Percentiles rank a stretch among this genome's conserved stretches.
Evolutionary conservation across 92 coral and sea anemone genomes (phyloP).

Genomic region (Actinostola sp.): DNA sequence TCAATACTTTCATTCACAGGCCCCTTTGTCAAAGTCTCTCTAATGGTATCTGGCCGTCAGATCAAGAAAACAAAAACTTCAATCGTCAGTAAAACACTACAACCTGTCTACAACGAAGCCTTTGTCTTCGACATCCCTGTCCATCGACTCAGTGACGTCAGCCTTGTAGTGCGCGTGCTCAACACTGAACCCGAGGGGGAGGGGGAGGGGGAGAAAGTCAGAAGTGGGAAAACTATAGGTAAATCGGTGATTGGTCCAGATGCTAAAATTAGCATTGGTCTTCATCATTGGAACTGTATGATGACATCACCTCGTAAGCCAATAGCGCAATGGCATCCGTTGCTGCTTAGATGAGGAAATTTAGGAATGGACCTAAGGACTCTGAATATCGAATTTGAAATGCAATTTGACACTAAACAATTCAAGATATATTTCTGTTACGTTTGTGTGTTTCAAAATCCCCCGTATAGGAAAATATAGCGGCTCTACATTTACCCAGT

Average conservation of each 20-base stretch:
- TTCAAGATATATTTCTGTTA: no score
- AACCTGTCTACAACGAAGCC: conserved; percentile 95
- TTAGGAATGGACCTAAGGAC: conserved; percentile 5
- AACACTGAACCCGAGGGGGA: conserved; percentile 36
- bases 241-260: conserved; percentile 89
- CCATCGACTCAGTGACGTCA: conserved; percentile 91
- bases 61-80: conserved; percentile 97
- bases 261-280: conserved; percentile 84
- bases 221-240: conserved; percentile 56
- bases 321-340: conserved; percentile 98
- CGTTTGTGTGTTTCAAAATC: no score
- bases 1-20: conserved; percentile 44
- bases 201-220: conserved; percentile 18
- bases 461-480: no score
- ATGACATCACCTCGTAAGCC: conserved; percentile 97
- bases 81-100: conserved; percentile 69
- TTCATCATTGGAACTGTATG: conserved; percentile 99
- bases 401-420: no score
- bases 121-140: conserved; percentile 97
- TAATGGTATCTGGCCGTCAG: conserved; percentile 88
- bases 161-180: conserved; percentile 91
- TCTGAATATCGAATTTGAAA: no score
- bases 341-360: conserved; percentile 28
- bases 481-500: no score
- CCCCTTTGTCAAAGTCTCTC: conserved; percentile 90